These are phyloP conservation scores for Caenorhabditis sp. DNA, from an alignment of 2,888 invertebrate genomes.

Conservation along the genomic window DNA sequence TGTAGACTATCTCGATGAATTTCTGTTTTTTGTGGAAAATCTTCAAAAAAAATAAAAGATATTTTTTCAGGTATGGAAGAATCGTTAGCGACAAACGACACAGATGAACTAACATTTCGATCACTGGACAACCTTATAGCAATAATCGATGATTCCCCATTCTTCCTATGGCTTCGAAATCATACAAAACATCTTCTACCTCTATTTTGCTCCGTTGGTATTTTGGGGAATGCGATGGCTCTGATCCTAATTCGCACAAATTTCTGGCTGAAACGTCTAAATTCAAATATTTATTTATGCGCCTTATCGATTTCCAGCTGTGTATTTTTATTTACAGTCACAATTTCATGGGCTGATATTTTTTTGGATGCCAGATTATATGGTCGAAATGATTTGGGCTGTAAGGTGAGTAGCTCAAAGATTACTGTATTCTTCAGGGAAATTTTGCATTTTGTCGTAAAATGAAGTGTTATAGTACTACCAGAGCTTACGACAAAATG, in stretches of 20 bases:
- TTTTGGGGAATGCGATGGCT: slow-evolving; percentile 69
- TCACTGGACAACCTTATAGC: slow-evolving; percentile 13
- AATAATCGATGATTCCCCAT: slow-evolving; percentile 32
- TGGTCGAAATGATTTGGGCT: slow-evolving; percentile 58
- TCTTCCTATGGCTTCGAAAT: slow-evolving; percentile 34
- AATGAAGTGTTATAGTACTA: too few relatives aligned
- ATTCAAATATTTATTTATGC: slow-evolving; percentile 69
- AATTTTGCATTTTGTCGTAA: too few relatives aligned
- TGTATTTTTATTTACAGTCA: slow-evolving; percentile 65
- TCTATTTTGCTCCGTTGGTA: slow-evolving; percentile 56
- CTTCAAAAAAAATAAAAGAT: too few relatives aligned
- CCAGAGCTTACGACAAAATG: too few relatives aligned
- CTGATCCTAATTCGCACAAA: slow-evolving; percentile 68
- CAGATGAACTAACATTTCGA: slow-evolving; percentile 22
- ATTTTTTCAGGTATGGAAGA: slow-evolving; percentile 8
- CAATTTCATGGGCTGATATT: slow-evolving; percentile 66
- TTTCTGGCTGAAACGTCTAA: slow-evolving; percentile 67
- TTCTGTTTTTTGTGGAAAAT: too few relatives aligned
- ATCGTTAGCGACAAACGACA: neutral
- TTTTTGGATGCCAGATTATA: slow-evolving; percentile 60
- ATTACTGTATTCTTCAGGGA: too few relatives aligned
- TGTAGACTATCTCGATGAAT: too few relatives aligned
- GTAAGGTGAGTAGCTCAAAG: slow-evolving; percentile 28
- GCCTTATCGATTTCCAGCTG: slow-evolving; percentile 67
- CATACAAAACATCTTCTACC: slow-evolving; percentile 47